Conservation (phyloP, 1,140 invertebrate species). For the Drosophila kanapiae region DNA sequence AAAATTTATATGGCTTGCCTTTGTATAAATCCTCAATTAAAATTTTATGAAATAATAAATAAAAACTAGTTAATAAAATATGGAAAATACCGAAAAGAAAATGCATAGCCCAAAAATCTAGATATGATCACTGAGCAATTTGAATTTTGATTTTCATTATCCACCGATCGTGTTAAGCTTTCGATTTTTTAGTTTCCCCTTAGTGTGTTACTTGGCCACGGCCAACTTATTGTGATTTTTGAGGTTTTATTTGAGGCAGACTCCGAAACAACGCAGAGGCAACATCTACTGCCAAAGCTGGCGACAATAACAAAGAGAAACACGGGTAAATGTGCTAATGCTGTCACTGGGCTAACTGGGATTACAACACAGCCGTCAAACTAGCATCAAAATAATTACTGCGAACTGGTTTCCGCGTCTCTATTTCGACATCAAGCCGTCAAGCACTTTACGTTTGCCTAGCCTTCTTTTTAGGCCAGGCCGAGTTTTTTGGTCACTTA, state of each 20-base stretch:
- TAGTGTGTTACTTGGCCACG: conserved; percentile 75
- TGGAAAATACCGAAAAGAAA: neutral
- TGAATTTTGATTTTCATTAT: conserved; percentile 12
- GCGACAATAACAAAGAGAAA: conserved; percentile 27
- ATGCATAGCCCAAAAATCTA: neutral
- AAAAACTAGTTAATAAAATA: neutral
- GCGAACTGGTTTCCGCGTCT: conserved; percentile 76
- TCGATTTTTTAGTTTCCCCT: conserved; percentile 37
- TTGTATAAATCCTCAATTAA: neutral
- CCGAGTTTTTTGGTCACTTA: conserved; percentile 30
- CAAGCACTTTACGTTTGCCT: conserved; percentile 34
- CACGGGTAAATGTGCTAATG: conserved; percentile 48
- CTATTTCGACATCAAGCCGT: conserved; percentile 63
- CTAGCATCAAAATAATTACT: conserved; percentile 71
- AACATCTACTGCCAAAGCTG: conserved; percentile 23
- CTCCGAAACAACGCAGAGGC: conserved; percentile 29
- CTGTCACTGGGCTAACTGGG: conserved; percentile 52
- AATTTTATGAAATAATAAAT: neutral
- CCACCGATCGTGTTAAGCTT: conserved; percentile 14
- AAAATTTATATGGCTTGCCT: neutral
- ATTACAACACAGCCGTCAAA: conserved; percentile 63
- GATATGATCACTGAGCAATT: conserved; percentile 2
- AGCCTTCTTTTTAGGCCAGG: conserved; percentile 17
- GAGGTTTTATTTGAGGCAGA: conserved; percentile 30
- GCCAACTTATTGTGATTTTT: conserved; percentile 54